Evolutionary conservation across 2,113 vertebrate species (phyloP), one percentile per base, ranked within the genome.

Genomic region (Tautogolabrus adspersus): DNA sequence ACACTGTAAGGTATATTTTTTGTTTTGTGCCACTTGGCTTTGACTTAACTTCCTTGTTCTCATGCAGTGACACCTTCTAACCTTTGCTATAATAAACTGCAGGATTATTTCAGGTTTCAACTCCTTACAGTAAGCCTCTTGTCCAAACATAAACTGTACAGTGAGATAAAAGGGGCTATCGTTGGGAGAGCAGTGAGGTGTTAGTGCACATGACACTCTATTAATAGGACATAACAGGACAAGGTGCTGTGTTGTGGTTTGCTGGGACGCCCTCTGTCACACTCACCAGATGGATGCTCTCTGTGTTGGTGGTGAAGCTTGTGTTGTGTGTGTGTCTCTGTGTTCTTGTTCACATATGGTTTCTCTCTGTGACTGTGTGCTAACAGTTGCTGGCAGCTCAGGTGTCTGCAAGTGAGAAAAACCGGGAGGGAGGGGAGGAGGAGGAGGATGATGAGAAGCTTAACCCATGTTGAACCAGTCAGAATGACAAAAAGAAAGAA

Each of bases 301-400:
- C 40, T 58, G 68, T 72, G 83, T 61, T 63, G 30, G 34, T 68
- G 81, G 57, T 61, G 18, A 37, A 62, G 66, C 61, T 30, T 79
- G 74, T 52, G 59, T 76, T 55, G 56, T 66, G 61, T 72, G 47
- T 49, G 56, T 68, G 72, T 51, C 12, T 65, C 11, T 67, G 54
- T 66, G 64, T 82, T 49, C 52, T 77, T 47, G 21, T 59, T 66
- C 75, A 54, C 89, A 88, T 90, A 89, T 84, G 88, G 81, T 61
- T 76, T 85, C 89, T 86, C 85, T 81, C 80, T 75, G 63, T 88
- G 82, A 84, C 52, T 63, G 75, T 81, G 67, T 54, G 62, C 77
- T 64, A 79, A 82, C 73, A 70, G 64, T 87, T 73, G 83, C 61
- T 85, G 77, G 73, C 81, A 83, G 78, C 81, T 92, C 83, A 88